Evolutionary conservation across 1,140 invertebrate species (phyloP).

Genomic region (Pseudomyrmex dendroicus): DNA sequence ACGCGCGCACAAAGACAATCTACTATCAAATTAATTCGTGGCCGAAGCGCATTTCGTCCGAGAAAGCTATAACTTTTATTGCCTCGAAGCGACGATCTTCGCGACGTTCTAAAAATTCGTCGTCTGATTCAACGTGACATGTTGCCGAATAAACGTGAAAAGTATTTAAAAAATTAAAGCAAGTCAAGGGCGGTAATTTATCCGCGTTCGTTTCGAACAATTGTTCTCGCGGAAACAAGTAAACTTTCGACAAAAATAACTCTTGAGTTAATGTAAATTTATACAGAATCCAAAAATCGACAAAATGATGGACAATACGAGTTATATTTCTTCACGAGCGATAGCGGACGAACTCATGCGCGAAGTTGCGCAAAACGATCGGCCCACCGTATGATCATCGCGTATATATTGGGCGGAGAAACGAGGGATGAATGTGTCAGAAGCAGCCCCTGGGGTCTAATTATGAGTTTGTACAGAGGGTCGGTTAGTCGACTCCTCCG

Average conservation of each 20-base stretch:
- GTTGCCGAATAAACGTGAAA: slow-evolving; percentile 1
- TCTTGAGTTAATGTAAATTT: neutral
- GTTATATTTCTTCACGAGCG: slow-evolving; percentile 60
- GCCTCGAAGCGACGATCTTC: neutral
- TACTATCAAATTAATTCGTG: slow-evolving; percentile 65
- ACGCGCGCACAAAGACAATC: slow-evolving; percentile 56
- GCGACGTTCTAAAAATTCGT: neutral
- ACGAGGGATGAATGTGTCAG: slow-evolving; percentile 83
- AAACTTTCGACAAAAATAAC: neutral
- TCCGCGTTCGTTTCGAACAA: too few relatives aligned
- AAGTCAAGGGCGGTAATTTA: neutral
- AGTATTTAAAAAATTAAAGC: slow-evolving; percentile 12
- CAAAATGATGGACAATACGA: neutral
- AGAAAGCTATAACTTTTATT: slow-evolving; percentile 40
- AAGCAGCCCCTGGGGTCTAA: slow-evolving; percentile 83
- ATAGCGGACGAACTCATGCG: slow-evolving; percentile 64
- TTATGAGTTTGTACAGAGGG: slow-evolving; percentile 83
- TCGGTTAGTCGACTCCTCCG: slow-evolving; percentile 72
- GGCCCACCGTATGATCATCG: slow-evolving; percentile 57
- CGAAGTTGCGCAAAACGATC: slow-evolving; percentile 59
- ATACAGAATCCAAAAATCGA: slow-evolving; percentile 20
- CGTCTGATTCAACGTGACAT: slow-evolving; percentile 25
- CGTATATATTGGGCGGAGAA: slow-evolving; percentile 72
- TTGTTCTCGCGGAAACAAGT: too few relatives aligned
- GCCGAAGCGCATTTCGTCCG: neutral